phyloP scores from a whole-genome alignment of 1,140 invertebrate species.

The Eriocheir sinensis region DNA sequence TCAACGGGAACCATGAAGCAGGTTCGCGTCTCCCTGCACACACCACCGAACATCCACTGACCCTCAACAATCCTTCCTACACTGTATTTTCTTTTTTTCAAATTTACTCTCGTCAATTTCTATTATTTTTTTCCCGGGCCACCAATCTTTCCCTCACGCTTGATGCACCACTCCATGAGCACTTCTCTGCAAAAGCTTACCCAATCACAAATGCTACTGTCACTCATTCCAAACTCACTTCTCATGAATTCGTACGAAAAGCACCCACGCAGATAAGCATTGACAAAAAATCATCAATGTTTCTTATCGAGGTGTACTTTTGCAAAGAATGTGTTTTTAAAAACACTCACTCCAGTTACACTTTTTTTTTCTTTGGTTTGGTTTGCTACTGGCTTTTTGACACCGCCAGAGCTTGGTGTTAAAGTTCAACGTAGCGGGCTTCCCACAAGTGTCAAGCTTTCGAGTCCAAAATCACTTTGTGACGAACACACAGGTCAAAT shows the following conservation, averaged over 20 bases:
- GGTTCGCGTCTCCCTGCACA: background rate
- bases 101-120: background rate
- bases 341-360: background rate
- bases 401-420: background rate
- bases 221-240: background rate
- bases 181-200: constrained; percentile 18
- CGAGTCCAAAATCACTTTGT: background rate
- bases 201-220: background rate
- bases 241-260: background rate
- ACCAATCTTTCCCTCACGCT: background rate
- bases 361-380: background rate
- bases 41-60: constrained; percentile 11
- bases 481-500: background rate
- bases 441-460: background rate
- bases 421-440: background rate
- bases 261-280: background rate
- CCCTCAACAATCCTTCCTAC: background rate
- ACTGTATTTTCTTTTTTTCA: background rate
- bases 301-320: background rate
- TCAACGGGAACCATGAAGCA: constrained; percentile 24
- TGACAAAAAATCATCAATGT: background rate
- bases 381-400: background rate
- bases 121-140: background rate
- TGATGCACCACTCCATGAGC: background rate
- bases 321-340: background rate